phyloP scores from a whole-genome alignment of 2,888 invertebrate species.

The Chrysodeixis includens region DNA sequence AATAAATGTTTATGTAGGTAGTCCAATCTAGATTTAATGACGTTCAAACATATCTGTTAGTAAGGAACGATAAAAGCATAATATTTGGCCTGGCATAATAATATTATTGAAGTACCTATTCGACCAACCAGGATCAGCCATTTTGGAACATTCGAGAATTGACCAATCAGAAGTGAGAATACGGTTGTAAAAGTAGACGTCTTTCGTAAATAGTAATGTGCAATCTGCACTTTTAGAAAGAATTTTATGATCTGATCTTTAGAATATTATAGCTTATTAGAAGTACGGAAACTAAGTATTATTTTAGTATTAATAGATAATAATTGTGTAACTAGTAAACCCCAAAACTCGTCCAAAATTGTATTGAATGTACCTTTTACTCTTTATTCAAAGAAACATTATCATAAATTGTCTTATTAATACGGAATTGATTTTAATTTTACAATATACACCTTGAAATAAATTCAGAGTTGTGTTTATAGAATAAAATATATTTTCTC shows the following conservation, averaged over 20 bases:
- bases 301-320: conserved; percentile 18
- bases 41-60: background rate
- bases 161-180: conserved; percentile 18
- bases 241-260: conserved; percentile 18
- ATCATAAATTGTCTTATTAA: conserved; percentile 29
- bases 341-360: conserved; percentile 55
- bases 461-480: conserved; percentile 52
- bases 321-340: conserved; percentile 28
- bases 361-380: conserved; percentile 26
- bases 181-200: conserved; percentile 16
- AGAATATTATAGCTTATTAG: conserved; percentile 20
- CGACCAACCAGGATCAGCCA: conserved; percentile 23
- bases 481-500: conserved; percentile 67
- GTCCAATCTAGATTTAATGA: conserved; percentile 1
- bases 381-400: conserved; percentile 24
- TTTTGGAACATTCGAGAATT: background rate
- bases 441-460: conserved; percentile 41
- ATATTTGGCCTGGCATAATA: too few species aligned
- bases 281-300: conserved; percentile 38
- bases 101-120: too few species aligned
- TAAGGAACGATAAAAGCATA: background rate
- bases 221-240: conserved; percentile 6
- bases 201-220: conserved; percentile 14
- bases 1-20: background rate
- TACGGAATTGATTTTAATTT: conserved; percentile 63